phyloP scores from a whole-genome alignment of 2,888 invertebrate genomes.

The Cenopis cana region DNA sequence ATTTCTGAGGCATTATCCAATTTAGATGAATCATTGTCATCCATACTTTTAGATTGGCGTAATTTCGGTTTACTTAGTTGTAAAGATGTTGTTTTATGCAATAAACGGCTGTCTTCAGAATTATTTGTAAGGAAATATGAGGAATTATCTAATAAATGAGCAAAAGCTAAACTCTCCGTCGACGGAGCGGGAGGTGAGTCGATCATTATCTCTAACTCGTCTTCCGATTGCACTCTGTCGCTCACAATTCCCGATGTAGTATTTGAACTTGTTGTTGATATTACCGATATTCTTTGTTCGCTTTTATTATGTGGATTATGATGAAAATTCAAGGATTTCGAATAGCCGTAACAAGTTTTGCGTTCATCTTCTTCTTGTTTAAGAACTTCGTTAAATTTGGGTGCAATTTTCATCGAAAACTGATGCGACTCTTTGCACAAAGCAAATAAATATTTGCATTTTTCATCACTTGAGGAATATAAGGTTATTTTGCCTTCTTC shows the following conservation, averaged over 20 bases:
- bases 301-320: constrained; percentile 87
- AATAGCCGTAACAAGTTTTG: constrained; percentile 90
- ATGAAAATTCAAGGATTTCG: constrained; percentile 86
- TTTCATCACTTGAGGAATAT: constrained; percentile 96
- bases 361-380: constrained; percentile 91
- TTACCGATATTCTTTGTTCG: constrained; percentile 94
- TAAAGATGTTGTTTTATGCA: constrained; percentile 72
- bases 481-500: constrained; percentile 95
- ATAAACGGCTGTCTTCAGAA: constrained; percentile 64
- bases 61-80: constrained; percentile 71
- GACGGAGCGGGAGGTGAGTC: constrained; percentile 94
- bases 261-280: constrained; percentile 97
- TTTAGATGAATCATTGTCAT: constrained; percentile 60
- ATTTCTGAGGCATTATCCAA: constrained; percentile 61
- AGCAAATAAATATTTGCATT: constrained; percentile 95
- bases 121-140: constrained; percentile 72
- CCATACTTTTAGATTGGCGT: constrained; percentile 66
- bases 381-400: constrained; percentile 92
- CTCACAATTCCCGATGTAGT: constrained; percentile 98
- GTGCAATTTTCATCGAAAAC: constrained; percentile 96
- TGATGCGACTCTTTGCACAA: constrained; percentile 97
- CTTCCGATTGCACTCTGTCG: constrained; percentile 97
- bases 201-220: constrained; percentile 95
- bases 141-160: constrained; percentile 89
- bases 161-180: constrained; percentile 92